Evolutionary conservation across 2,888 invertebrate species (phyloP).

Genomic region (Boloria selene): DNA sequence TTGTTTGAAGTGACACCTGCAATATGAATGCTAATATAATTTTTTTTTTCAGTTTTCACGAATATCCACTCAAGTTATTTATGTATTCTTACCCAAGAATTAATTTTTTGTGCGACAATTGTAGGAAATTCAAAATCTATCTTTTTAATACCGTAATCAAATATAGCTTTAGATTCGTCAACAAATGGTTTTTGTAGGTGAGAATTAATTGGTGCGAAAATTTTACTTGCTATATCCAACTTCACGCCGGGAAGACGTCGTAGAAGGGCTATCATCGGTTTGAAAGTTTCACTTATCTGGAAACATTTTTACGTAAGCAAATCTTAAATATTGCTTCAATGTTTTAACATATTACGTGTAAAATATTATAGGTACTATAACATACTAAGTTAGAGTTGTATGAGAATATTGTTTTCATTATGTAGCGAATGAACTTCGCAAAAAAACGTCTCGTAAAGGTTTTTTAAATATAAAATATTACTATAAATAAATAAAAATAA

Average conservation of each 20-base stretch:
- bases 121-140: constrained; percentile 77
- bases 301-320: neutral
- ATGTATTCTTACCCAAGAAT: constrained; percentile 50
- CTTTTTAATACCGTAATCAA: constrained; percentile 79
- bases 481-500: too few species aligned
- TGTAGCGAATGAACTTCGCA: too few species aligned
- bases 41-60: too few species aligned
- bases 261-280: constrained; percentile 42
- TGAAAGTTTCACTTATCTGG: constrained; percentile 39
- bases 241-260: constrained; percentile 64
- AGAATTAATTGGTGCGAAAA: constrained; percentile 75
- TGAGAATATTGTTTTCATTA: too few species aligned
- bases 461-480: too few species aligned
- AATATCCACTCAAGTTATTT: too few species aligned
- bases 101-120: constrained; percentile 56
- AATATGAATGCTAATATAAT: constrained; percentile 27
- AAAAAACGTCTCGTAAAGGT: too few species aligned
- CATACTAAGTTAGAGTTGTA: too few species aligned
- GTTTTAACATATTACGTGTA: too few species aligned
- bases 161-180: constrained; percentile 72
- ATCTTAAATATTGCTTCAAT: too few species aligned
- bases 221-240: constrained; percentile 84
- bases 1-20: constrained; percentile 85
- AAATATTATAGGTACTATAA: too few species aligned
- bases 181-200: constrained; percentile 74